Evolutionary conservation across 2,113 vertebrate genomes (phyloP).

Genomic region (Copsychus sechellarum): DNA sequence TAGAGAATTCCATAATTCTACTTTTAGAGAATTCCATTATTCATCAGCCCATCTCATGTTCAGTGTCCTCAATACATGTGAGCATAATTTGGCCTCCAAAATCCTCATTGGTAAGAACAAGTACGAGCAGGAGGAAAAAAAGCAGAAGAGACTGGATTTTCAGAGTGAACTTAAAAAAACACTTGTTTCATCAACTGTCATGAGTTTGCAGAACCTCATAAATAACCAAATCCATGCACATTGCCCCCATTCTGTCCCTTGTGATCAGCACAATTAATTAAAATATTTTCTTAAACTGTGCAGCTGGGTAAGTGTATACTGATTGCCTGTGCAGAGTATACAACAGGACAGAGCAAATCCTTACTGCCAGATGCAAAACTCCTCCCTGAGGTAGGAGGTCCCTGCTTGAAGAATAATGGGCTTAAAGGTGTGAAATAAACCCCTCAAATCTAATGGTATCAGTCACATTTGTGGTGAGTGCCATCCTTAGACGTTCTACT

Average conservation of each 20-base stretch:
- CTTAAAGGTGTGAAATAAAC: neutral
- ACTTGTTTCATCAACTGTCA: neutral
- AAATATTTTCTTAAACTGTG: neutral
- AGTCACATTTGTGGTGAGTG: neutral
- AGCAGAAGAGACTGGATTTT: neutral
- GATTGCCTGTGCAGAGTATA: neutral
- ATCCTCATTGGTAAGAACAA: neutral
- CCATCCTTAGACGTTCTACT: neutral
- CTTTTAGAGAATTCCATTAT: neutral
- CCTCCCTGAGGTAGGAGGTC: neutral
- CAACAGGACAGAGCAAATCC: neutral
- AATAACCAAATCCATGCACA: neutral
- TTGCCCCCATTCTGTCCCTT: neutral
- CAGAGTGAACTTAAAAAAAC: neutral
- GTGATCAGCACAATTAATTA: neutral
- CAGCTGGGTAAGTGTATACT: neutral
- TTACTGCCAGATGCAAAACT: neutral
- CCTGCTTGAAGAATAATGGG: neutral
- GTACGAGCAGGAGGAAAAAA: neutral
- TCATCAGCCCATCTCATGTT: neutral
- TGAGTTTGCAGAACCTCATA: neutral
- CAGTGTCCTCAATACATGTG: neutral
- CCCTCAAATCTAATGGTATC: neutral
- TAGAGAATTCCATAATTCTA: neutral
- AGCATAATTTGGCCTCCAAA: neutral